These are phyloP conservation scores for Malaclemys terrapin DNA, from an alignment of 2,113 vertebrate genomes.

Conservation along the genomic window DNA sequence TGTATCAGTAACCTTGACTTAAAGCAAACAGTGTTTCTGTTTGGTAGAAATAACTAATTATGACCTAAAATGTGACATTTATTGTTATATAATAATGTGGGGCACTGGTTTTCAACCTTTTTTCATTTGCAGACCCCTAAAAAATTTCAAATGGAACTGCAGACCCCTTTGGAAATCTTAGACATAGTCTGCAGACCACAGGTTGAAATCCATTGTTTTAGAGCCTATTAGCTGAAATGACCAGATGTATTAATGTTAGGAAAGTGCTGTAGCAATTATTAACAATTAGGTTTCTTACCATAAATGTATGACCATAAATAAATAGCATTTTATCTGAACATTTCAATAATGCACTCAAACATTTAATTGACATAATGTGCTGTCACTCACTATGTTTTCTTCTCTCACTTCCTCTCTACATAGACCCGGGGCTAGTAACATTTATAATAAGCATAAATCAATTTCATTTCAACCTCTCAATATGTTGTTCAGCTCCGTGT, in stretches of 20 bases:
- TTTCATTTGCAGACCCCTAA: not conserved
- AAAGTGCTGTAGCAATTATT: not conserved
- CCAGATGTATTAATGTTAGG: not conserved
- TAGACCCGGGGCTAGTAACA: not conserved
- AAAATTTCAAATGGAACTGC: not conserved
- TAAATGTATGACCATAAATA: not conserved
- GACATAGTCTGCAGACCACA: not conserved
- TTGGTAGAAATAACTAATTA: not conserved
- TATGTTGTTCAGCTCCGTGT: not conserved
- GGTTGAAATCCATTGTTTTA: not conserved
- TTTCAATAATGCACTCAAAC: not conserved
- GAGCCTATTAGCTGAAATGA: not conserved
- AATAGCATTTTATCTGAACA: not conserved
- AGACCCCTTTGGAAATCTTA: not conserved
- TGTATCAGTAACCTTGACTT: not conserved
- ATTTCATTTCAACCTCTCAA: conserved; percentile 2
- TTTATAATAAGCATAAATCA: not conserved
- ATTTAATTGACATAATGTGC: not conserved
- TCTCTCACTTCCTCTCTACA: not conserved
- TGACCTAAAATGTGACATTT: not conserved
- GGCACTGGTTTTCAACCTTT: not conserved
- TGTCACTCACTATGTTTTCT: not conserved
- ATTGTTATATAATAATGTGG: not conserved
- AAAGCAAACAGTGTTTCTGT: not conserved
- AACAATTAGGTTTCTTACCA: not conserved